Conservation (phyloP, 1,140 invertebrate species). For the Drosophila ercepeae region DNA sequence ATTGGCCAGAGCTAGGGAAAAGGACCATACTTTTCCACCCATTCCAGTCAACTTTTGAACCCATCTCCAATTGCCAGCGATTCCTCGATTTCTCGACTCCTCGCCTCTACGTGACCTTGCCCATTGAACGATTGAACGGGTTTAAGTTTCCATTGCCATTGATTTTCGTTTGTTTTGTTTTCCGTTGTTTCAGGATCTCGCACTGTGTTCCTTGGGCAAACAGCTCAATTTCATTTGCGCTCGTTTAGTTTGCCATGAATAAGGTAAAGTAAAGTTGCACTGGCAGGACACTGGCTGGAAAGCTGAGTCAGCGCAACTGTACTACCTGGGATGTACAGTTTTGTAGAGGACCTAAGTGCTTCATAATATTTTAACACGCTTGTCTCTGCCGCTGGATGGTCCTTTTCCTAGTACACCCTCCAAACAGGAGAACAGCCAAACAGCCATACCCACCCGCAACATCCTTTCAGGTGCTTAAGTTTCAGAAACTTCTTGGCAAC, state of each 20-base stretch:
- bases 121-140: conserved; percentile 59
- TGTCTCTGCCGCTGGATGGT: conserved; percentile 32
- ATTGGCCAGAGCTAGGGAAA: conserved; percentile 50
- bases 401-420: neutral
- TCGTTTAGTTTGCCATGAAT: conserved; percentile 55
- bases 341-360: conserved; percentile 69
- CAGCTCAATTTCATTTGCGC: conserved; percentile 70
- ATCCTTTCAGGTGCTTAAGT: conserved; percentile 65
- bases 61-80: conserved; percentile 6
- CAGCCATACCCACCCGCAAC: neutral
- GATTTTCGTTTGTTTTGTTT: conserved; percentile 72
- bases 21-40: neutral
- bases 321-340: conserved; percentile 51
- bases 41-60: neutral
- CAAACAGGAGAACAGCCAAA: too few species aligned
- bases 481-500: conserved; percentile 71
- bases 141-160: conserved; percentile 58
- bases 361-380: conserved; percentile 79
- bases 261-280: conserved; percentile 49
- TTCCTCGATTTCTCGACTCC: neutral
- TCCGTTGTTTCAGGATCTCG: conserved; percentile 50
- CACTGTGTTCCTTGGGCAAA: conserved; percentile 60
- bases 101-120: conserved; percentile 57
- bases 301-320: conserved; percentile 41
- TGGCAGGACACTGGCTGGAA: neutral